Conservation (phyloP, 30 jellyfish, hydroid and myxozoan genomes). For the Pelagia noctiluca region DNA sequence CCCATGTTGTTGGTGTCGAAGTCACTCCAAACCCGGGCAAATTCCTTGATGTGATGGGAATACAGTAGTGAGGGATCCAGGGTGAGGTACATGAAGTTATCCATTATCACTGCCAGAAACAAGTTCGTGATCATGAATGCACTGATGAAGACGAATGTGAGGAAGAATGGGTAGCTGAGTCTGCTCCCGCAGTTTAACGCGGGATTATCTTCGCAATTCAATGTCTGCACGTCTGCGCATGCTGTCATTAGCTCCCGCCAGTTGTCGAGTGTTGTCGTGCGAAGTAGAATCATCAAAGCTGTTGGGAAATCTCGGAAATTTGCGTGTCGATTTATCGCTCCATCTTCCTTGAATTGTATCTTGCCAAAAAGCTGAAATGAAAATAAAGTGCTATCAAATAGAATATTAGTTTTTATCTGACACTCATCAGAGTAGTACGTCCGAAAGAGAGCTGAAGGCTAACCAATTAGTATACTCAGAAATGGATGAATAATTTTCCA, state of each 20-base stretch:
- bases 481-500: too few relatives aligned
- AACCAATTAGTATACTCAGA: too few relatives aligned
- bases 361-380: constrained; percentile 52
- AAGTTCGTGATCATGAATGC: constrained; percentile 78
- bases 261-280: constrained; percentile 86
- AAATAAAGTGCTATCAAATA: not conserved
- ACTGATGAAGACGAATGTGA: constrained; percentile 75
- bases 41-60: constrained; percentile 63
- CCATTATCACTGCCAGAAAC: constrained; percentile 92
- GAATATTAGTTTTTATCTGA: too few relatives aligned
- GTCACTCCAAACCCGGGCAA: constrained; percentile 49
- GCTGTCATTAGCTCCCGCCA: constrained; percentile 82
- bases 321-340: constrained; percentile 49
- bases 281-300: constrained; percentile 67
- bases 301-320: constrained; percentile 73
- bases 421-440: too few relatives aligned
- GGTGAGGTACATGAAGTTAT: constrained; percentile 83
- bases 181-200: constrained; percentile 73
- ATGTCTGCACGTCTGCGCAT: constrained; percentile 65
- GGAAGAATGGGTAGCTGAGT: constrained; percentile 70
- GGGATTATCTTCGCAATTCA: constrained; percentile 54
- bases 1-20: constrained; percentile 27
- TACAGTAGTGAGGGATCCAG: constrained; percentile 68
- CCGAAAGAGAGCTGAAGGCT: too few relatives aligned
- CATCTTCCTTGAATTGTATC: constrained; percentile 19